Evolutionary conservation across 2,888 invertebrate species (phyloP).

Genomic region (Diaphora mendica): DNA sequence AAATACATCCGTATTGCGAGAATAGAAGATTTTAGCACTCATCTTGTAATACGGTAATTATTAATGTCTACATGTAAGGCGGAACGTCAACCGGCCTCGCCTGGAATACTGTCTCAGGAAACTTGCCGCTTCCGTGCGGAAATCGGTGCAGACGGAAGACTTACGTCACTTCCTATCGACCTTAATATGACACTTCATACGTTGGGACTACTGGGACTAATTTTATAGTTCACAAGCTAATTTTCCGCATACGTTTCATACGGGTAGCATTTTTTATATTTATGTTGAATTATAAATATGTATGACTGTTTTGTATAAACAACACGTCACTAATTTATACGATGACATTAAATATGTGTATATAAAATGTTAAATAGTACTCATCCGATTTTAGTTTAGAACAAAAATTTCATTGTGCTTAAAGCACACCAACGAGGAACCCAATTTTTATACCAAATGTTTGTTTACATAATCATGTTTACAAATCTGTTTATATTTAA

Average conservation of each 20-base stretch:
- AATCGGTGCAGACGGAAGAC: constrained; percentile 66
- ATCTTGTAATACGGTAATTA: constrained; percentile 27
- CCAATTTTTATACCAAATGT: neutral
- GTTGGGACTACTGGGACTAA: constrained; percentile 36
- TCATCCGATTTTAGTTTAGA: neutral
- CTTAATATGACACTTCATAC: constrained; percentile 45
- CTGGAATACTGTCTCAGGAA: constrained; percentile 68
- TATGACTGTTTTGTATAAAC: neutral
- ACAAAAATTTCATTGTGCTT: neutral
- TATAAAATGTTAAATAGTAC: neutral
- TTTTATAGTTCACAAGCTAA: constrained; percentile 16
- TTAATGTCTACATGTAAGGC: constrained; percentile 41
- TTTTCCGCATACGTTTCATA: constrained; percentile 27
- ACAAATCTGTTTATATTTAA: neutral
- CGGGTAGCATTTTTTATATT: constrained; percentile 9
- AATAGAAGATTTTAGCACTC: neutral
- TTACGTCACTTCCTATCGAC: constrained; percentile 70
- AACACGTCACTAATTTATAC: neutral
- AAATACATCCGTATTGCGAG: neutral
- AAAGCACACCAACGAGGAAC: neutral
- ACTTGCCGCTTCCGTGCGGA: constrained; percentile 77
- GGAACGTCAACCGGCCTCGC: constrained; percentile 66
- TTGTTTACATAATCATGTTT: neutral
- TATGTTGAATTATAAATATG: constrained; percentile 4
- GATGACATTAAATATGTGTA: neutral